These are phyloP conservation scores for Dasypus novemcinctus DNA, from an alignment of 2,113 vertebrate genomes.

Conservation along the genomic window DNA sequence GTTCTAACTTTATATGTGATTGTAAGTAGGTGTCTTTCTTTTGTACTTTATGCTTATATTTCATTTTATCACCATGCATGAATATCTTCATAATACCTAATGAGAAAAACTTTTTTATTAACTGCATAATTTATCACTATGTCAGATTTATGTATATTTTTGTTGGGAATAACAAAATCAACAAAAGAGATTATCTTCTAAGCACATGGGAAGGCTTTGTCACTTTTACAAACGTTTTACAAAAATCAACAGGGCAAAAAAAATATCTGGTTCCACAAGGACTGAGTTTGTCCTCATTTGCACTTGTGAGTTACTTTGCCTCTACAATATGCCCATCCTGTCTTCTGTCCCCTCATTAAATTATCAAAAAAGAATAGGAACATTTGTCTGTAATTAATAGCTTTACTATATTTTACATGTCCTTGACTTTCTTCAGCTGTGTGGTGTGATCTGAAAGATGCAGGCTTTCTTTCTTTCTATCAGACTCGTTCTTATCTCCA, in stretches of 20 bases:
- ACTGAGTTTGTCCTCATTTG: neutral
- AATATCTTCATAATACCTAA: neutral
- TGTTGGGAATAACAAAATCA: neutral
- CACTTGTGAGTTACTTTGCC: neutral
- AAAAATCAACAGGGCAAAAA: constrained; percentile 40
- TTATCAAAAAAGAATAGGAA: neutral
- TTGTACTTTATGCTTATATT: neutral
- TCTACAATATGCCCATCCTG: neutral
- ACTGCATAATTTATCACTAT: constrained; percentile 18
- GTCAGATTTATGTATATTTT: neutral
- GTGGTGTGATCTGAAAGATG: neutral
- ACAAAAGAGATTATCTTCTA: neutral
- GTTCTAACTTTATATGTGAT: neutral
- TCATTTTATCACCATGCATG: neutral
- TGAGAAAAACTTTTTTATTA: neutral
- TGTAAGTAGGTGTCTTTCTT: neutral
- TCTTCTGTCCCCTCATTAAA: neutral
- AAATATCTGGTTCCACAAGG: neutral
- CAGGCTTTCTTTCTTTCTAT: neutral
- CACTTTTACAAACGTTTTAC: constrained; percentile 23
- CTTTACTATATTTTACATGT: neutral
- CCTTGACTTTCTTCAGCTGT: neutral
- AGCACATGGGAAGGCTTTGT: constrained; percentile 25
- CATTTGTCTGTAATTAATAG: neutral
- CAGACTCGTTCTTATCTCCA: neutral